These are phyloP conservation scores for Syngnathus rostellatus DNA, from an alignment of 2,797 vertebrate species.

Conservation along the genomic window DNA sequence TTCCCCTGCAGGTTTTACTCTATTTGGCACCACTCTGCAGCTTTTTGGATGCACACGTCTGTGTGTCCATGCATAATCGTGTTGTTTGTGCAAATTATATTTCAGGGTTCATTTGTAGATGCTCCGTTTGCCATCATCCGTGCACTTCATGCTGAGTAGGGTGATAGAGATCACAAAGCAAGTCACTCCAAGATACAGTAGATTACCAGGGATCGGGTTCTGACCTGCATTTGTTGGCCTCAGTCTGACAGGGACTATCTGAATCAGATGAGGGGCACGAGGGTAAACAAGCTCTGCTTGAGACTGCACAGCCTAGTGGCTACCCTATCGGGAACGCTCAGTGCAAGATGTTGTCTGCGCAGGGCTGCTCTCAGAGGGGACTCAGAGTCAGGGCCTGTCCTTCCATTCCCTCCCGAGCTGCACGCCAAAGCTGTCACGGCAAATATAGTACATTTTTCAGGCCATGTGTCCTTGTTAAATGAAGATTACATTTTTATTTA, in stretches of 20 bases:
- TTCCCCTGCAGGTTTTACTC: conserved; percentile 41
- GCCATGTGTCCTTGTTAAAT: conserved; percentile 33
- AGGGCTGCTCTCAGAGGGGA: conserved; percentile 27
- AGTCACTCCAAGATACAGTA: conserved; percentile 9
- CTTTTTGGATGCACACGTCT: background rate
- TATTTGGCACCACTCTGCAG: conserved; percentile 37
- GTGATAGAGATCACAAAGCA: conserved; percentile 10
- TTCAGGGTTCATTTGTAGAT: background rate
- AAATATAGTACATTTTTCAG: conserved; percentile 28
- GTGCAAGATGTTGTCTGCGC: conserved; percentile 22
- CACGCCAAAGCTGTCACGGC: conserved; percentile 34
- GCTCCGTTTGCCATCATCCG: background rate
- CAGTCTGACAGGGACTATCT: conserved; percentile 11
- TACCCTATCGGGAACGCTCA: conserved; percentile 23
- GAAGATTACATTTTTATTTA: conserved; percentile 39
- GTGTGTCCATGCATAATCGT: background rate
- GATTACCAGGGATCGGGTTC: conserved; percentile 7
- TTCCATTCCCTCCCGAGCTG: conserved; percentile 11
- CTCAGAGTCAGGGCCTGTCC: conserved; percentile 20
- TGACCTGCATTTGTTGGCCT: background rate
- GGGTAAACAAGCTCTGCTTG: conserved; percentile 26
- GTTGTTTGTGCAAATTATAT: background rate
- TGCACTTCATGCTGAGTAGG: background rate
- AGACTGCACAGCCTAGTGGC: conserved; percentile 29
- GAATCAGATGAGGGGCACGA: conserved; percentile 10